phyloP scores from a whole-genome alignment of 2,888 invertebrate species.

The Microchrysa polita region DNA sequence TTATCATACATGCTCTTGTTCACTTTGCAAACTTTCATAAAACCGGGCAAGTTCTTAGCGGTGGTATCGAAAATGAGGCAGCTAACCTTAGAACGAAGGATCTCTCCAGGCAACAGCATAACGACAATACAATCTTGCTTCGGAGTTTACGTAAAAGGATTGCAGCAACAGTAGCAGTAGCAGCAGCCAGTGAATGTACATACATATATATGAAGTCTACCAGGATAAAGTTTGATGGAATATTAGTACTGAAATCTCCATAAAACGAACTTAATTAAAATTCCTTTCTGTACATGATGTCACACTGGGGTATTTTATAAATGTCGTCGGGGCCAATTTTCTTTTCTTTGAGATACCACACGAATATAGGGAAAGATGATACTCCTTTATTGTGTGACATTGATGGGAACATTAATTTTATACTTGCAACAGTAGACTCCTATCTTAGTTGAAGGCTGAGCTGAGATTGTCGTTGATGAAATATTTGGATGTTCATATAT shows the following conservation, averaged over 20 bases:
- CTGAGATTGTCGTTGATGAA: no score
- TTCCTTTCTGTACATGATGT: constrained; percentile 13
- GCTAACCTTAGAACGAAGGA: no score
- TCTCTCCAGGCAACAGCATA: no score
- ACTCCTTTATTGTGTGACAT: constrained; percentile 4
- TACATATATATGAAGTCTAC: neutral
- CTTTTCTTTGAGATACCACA: neutral
- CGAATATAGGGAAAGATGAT: neutral
- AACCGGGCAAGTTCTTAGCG: neutral
- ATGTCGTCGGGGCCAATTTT: constrained; percentile 2
- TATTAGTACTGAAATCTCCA: constrained; percentile 36
- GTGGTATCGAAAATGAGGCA: constrained; percentile 1
- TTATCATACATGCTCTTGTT: neutral
- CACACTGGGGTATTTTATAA: constrained; percentile 14
- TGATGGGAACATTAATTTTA: neutral
- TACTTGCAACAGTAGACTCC: neutral
- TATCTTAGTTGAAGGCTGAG: no score
- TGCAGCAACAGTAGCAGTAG: neutral
- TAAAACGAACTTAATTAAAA: constrained; percentile 39
- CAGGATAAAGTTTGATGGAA: constrained; percentile 28
- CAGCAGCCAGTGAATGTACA: neutral
- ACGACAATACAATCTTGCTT: no score
- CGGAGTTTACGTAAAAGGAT: no score
- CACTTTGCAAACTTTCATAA: neutral
- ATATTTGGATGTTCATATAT: no score